Conservation (phyloP, 1,140 invertebrate species). For the Trichonephila inaurata region DNA sequence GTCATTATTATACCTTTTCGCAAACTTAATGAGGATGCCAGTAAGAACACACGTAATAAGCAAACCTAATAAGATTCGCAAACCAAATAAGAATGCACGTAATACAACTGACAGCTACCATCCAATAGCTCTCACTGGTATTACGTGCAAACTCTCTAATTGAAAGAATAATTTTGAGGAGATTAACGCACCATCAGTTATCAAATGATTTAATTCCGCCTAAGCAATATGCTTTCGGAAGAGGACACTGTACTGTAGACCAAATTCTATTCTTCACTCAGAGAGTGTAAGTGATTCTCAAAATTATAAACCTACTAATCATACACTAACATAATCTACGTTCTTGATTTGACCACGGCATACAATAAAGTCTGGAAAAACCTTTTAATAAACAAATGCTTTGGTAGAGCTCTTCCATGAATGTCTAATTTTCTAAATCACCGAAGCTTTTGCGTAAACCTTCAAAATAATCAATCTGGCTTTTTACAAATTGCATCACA, state of each 20-base stretch:
- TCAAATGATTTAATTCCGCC: neutral
- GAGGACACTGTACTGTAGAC: neutral
- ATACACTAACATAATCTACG: neutral
- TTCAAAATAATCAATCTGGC: neutral
- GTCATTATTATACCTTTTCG: too few species aligned
- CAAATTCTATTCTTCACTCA: conserved; percentile 11
- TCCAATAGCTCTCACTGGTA: neutral
- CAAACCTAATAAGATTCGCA: too few species aligned
- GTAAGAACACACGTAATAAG: too few species aligned
- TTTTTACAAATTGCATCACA: neutral
- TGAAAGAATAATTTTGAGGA: conserved; percentile 18
- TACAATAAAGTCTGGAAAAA: too few species aligned
- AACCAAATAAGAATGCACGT: too few species aligned
- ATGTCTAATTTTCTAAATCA: neutral
- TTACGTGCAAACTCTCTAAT: conserved; percentile 6
- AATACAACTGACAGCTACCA: too few species aligned
- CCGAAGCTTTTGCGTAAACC: neutral
- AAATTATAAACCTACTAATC: neutral
- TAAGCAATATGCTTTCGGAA: conserved; percentile 43
- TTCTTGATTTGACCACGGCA: neutral
- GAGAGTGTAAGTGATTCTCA: conserved; percentile 22
- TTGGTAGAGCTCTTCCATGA: neutral
- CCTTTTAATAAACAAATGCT: conserved; percentile 13
- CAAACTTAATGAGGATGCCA: too few species aligned
- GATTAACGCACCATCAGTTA: neutral